Base-by-base conservation (phyloP, 37 sponge, comb jelly and placozoan genomes). In the Ianthella basta region DNA sequence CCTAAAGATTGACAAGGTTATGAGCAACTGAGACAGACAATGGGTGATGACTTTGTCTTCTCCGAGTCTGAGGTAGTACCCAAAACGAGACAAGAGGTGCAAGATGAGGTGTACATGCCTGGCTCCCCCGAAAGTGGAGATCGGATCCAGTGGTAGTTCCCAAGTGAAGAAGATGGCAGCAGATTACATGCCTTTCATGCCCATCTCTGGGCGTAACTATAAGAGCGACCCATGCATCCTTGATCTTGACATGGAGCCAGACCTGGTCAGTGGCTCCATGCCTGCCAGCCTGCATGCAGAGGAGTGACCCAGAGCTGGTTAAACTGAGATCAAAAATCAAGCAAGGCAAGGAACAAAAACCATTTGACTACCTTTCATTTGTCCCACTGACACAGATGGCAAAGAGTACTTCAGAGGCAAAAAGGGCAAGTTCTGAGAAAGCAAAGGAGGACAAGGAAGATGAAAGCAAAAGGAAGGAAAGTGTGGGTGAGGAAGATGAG, bases 161-260 rank as follows among this genome's bases (percentile, higher is more conserved):
- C 64, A 4, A 29, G 4, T 29, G 24, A 75, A 24, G 54, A 72
- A 37, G 40, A 75, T 39, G 16, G 78, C 78, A 41, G 78, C 78
- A 1, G 78, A 75, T 75, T 75, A 75, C 78, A 40, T 36, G 37
- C 78, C 78, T 13, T 75, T 75, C 10, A 14, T 75, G 33, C 78
- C 78, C 1, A 39, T 75, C 25, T 40, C 54, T 41, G 78, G 40
- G 53, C 44, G 78, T 4, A n/a, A n/a, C n/a, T n/a, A n/a, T n/a
- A 75, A 75, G 25, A 75, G 78, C 40, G 78, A 75, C 78, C 78
- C 78, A 3, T 24, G 54, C 38, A 30, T 75, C 16, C 25, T 75
- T 40, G 78, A 75, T 19, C n/a, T 13, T 15, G 54, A 50, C 20
- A 24, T 5, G 16, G 78, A 40, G 25, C 44, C 44, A 5, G 13